Evolutionary conservation across 1,140 invertebrate genomes (phyloP).

Genomic region (Oscheius sp.): DNA sequence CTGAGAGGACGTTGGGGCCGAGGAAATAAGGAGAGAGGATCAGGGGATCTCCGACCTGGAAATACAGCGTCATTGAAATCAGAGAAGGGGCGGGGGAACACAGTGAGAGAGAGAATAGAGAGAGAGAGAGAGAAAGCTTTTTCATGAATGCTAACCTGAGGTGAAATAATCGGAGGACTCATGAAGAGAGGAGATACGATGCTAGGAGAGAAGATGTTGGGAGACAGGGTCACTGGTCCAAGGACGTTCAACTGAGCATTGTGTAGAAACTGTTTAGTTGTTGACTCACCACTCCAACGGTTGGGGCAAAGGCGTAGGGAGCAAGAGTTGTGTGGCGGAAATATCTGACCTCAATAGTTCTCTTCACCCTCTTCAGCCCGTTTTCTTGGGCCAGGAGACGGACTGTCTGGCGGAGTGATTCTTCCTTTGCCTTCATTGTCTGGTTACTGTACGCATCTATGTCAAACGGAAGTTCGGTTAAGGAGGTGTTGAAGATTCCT

Average conservation of each 20-base stretch:
- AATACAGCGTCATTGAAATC: background rate
- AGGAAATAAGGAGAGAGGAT: slow-evolving; percentile 47
- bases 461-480: slow-evolving; percentile 38
- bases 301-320: slow-evolving; percentile 36
- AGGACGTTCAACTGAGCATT: slow-evolving; percentile 32
- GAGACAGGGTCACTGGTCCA: slow-evolving; percentile 36
- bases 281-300: slow-evolving; percentile 16
- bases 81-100: background rate
- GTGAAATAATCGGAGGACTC: slow-evolving; percentile 38
- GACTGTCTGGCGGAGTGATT: slow-evolving; percentile 28
- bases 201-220: slow-evolving; percentile 39
- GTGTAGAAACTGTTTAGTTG: background rate
- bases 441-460: slow-evolving; percentile 30
- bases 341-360: background rate
- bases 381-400: slow-evolving; percentile 30
- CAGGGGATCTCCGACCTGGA: slow-evolving; percentile 40
- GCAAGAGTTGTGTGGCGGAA: slow-evolving; percentile 24
- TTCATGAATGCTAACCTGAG: slow-evolving; percentile 25
- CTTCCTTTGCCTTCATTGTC: slow-evolving; percentile 24
- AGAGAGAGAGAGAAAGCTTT: background rate
- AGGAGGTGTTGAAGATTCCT: slow-evolving; percentile 35
- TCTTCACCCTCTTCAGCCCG: background rate
- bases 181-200: slow-evolving; percentile 37
- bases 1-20: slow-evolving; percentile 42
- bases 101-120: background rate